phyloP scores from a whole-genome alignment of 2,888 invertebrate genomes.

The Aphidoletes aphidimyza region DNA sequence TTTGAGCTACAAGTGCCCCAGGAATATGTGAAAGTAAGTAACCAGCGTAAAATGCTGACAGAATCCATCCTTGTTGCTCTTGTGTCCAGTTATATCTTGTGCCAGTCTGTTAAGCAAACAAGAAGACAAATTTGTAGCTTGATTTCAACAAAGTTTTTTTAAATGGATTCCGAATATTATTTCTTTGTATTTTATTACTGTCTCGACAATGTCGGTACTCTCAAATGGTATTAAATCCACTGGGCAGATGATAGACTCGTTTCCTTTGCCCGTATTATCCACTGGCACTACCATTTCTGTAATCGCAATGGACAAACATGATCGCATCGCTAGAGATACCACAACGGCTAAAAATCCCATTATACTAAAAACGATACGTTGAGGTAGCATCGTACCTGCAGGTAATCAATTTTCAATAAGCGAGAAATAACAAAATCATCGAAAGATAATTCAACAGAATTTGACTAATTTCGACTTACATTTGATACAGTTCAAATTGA shows the following conservation, averaged over 20 bases:
- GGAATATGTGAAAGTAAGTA: neutral
- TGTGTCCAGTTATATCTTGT: neutral
- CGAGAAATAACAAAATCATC: too few species aligned
- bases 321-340: constrained; percentile 82
- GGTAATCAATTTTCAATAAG: too few species aligned
- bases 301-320: constrained; percentile 77
- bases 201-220: neutral
- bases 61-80: neutral
- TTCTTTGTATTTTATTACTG: neutral
- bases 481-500: too few species aligned
- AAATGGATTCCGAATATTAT: too few species aligned
- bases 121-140: too few species aligned
- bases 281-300: constrained; percentile 72
- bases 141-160: neutral
- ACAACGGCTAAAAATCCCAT: constrained; percentile 79
- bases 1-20: neutral
- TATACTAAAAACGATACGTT: constrained; percentile 75
- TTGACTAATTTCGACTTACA: too few species aligned
- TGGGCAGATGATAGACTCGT: neutral
- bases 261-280: neutral
- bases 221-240: neutral
- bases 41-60: neutral
- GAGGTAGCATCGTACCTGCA: constrained; percentile 73
- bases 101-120: neutral
- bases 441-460: too few species aligned